Evolutionary conservation across 92 coral and sea anemone genomes (phyloP).

Genomic region (Umimayanthus kanabou): DNA sequence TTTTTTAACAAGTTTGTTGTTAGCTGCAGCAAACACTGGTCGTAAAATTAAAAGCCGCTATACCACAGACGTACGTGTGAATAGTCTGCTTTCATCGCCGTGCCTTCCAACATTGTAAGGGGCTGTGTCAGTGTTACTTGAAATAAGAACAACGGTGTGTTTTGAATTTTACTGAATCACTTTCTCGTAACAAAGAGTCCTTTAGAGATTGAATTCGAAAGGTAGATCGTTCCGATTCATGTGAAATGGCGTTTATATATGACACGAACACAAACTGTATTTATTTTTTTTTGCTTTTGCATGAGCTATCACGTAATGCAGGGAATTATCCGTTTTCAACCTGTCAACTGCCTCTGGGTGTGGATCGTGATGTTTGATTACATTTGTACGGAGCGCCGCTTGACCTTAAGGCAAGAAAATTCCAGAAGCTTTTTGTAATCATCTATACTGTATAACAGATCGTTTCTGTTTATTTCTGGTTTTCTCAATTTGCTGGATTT

Average conservation of each 20-base stretch:
- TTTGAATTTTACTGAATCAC: not conserved
- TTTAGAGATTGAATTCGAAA: not conserved
- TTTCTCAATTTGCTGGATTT: not conserved
- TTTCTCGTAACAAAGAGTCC: not conserved
- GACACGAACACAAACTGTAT: not conserved
- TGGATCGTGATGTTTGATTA: not conserved
- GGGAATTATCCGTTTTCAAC: not conserved
- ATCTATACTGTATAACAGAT: not conserved
- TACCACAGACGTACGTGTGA: not conserved
- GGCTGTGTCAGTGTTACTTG: not conserved
- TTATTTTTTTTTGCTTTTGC: not conserved
- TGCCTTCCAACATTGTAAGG: too few relatives aligned
- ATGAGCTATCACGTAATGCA: not conserved
- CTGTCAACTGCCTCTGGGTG: not conserved
- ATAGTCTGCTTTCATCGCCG: not conserved
- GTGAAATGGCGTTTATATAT: not conserved
- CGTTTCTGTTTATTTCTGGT: not conserved
- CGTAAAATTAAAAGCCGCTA: not conserved
- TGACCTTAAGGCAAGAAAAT: slow-evolving; percentile 33
- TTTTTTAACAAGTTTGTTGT: not conserved
- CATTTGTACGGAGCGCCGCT: not conserved
- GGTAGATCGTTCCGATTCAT: not conserved
- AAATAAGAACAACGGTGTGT: not conserved
- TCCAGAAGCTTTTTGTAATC: slow-evolving; percentile 8
- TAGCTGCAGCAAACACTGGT: not conserved